A percentile compares a stretch with the other conserved stretches of the same genome.
Conservation (phyloP, 2,113 vertebrate species). For the Lipophrys pholis region DNA sequence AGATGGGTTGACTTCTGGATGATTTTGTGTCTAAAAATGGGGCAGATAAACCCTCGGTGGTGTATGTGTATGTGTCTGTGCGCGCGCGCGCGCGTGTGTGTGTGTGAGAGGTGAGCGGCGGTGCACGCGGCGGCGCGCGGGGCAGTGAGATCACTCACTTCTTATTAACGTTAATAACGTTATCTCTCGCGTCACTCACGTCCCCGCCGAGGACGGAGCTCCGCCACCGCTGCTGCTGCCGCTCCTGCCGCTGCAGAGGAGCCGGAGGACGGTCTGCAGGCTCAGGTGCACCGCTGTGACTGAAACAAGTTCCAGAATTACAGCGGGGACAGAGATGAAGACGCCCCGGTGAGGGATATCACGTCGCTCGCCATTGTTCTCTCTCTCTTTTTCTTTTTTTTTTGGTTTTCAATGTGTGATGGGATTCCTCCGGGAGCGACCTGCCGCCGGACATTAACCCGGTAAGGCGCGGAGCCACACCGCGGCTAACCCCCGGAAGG, state of each 20-base stretch:
- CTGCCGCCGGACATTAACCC: constrained; percentile 42
- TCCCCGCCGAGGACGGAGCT: constrained; percentile 35
- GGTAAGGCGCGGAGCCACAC: constrained; percentile 61
- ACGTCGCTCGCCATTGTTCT: constrained; percentile 35
- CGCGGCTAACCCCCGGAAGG: constrained; percentile 28
- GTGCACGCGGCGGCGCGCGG: constrained; percentile 21
- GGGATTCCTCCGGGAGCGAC: constrained; percentile 63
- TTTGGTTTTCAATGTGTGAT: constrained; percentile 24
- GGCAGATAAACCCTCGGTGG: too few relatives aligned
- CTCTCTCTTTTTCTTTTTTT: too few relatives aligned
- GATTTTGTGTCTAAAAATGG: too few relatives aligned
- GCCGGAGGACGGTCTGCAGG: constrained; percentile 44
- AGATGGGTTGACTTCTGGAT: too few relatives aligned
- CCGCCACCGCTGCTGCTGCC: constrained; percentile 13
- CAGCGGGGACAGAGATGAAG: constrained; percentile 24
- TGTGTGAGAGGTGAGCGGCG: background rate
- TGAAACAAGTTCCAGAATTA: constrained; percentile 28
- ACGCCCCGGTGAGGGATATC: background rate
- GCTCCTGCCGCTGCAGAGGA: constrained; percentile 23
- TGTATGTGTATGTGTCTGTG: too few relatives aligned
- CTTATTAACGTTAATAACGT: constrained; percentile 77
- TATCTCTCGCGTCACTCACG: constrained; percentile 75
- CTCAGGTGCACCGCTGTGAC: constrained; percentile 70
- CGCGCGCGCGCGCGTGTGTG: too few relatives aligned
- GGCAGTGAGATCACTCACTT: constrained; percentile 39